Evolutionary conservation across 2,888 invertebrate species (phyloP).

Genomic region (Serrognathus titanus): DNA sequence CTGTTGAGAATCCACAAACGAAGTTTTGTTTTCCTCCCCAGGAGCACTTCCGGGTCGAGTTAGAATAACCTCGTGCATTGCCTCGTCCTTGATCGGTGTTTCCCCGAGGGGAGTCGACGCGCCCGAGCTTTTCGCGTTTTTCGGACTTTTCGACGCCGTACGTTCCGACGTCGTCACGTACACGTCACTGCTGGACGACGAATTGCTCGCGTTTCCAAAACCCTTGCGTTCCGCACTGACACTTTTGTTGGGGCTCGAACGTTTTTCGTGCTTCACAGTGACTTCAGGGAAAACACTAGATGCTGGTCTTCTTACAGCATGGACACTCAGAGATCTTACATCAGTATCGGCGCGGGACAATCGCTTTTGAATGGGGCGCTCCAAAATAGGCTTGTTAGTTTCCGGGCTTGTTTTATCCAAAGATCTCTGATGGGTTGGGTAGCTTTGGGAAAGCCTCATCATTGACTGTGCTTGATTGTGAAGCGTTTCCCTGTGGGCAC

Average conservation of each 20-base stretch:
- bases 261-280: slow-evolving; percentile 18
- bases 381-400: slow-evolving; percentile 17
- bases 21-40: slow-evolving; percentile 38
- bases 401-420: slow-evolving; percentile 37
- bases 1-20: slow-evolving; percentile 45
- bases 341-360: slow-evolving; percentile 14
- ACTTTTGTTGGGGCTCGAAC: slow-evolving; percentile 32
- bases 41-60: slow-evolving; percentile 57
- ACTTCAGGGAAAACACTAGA: slow-evolving; percentile 10
- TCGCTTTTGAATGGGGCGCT: slow-evolving; percentile 11
- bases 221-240: slow-evolving; percentile 15
- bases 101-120: slow-evolving; percentile 54
- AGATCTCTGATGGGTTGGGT: slow-evolving; percentile 52
- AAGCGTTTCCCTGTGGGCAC: slow-evolving; percentile 50
- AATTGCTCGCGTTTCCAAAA: slow-evolving; percentile 39
- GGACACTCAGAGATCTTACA: slow-evolving; percentile 6
- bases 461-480: slow-evolving; percentile 34
- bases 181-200: slow-evolving; percentile 55
- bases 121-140: slow-evolving; percentile 51
- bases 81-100: slow-evolving; percentile 35
- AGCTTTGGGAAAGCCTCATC: slow-evolving; percentile 55
- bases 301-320: slow-evolving; percentile 4
- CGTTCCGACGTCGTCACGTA: slow-evolving; percentile 55
- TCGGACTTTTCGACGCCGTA: slow-evolving; percentile 50
- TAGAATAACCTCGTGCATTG: slow-evolving; percentile 43